Conservation (phyloP, 2,113 vertebrate genomes). For the Desmodus rotundus region DNA sequence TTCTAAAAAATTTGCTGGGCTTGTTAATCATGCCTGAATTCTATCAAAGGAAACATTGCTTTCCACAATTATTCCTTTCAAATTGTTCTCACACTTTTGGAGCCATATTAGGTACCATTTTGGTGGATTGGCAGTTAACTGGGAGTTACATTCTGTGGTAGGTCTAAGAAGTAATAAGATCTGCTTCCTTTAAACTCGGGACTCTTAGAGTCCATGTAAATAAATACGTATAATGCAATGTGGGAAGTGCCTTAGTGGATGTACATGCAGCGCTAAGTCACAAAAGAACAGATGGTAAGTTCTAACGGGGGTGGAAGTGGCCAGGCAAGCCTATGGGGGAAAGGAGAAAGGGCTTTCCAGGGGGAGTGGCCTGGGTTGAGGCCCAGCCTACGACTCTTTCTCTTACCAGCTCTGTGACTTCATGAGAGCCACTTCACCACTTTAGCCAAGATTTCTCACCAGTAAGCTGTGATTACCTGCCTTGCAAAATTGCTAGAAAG, state of each 20-base stretch:
- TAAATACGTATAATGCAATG: not conserved
- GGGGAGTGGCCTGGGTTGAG: not conserved
- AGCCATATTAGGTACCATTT: not conserved
- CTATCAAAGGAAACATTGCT: slow-evolving; percentile 40
- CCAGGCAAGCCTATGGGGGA: not conserved
- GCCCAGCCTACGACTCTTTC: not conserved
- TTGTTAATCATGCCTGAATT: slow-evolving; percentile 33
- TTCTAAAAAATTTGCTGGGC: slow-evolving; percentile 12
- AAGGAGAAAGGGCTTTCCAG: not conserved
- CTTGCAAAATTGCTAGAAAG: not conserved
- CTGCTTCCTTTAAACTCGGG: not conserved
- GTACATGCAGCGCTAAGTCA: too few relatives aligned
- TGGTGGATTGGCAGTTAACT: not conserved
- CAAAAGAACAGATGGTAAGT: not conserved
- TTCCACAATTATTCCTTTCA: not conserved
- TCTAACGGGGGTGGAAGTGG: not conserved
- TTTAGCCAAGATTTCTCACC: not conserved
- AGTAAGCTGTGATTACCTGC: not conserved
- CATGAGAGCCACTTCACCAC: not conserved
- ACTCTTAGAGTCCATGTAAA: not conserved
- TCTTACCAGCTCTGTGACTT: not conserved
- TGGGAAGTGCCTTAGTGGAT: not conserved
- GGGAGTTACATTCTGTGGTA: not conserved
- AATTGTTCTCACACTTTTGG: not conserved
- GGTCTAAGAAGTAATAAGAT: not conserved